These are phyloP conservation scores for Tapirus indicus DNA, from an alignment of 2,797 vertebrate species.

Conservation along the genomic window DNA sequence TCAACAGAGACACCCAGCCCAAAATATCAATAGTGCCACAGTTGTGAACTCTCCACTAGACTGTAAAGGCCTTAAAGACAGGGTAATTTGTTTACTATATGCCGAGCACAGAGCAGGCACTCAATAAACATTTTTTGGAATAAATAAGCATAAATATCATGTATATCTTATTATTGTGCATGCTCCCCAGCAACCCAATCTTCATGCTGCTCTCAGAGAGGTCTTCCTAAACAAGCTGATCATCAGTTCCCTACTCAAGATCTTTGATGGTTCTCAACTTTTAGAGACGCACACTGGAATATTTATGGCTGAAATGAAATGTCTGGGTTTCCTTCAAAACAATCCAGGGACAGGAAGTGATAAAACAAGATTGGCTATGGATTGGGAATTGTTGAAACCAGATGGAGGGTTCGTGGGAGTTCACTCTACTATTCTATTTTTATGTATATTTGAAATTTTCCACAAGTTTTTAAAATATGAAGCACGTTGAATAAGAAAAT, in stretches of 20 bases:
- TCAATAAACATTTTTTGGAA: neutral
- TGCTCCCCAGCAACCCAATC: neutral
- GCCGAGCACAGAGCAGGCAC: neutral
- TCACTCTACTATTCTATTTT: slow-evolving; percentile 15
- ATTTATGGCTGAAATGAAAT: slow-evolving; percentile 1
- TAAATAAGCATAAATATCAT: slow-evolving; percentile 14
- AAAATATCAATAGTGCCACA: neutral
- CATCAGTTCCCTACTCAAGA: neutral
- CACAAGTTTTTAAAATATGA: slow-evolving; percentile 13
- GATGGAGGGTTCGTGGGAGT: neutral
- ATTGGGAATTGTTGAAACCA: neutral
- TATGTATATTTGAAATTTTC: slow-evolving; percentile 41
- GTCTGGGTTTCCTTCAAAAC: slow-evolving; percentile 48
- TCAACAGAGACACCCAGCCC: neutral
- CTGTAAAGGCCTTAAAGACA: neutral
- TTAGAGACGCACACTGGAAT: neutral
- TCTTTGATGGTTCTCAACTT: neutral
- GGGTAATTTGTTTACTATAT: neutral
- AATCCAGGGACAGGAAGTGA: slow-evolving; percentile 23
- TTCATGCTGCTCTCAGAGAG: neutral
- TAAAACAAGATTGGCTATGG: neutral
- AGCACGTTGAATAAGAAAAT: neutral
- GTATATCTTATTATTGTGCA: neutral
- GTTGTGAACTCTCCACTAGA: neutral
- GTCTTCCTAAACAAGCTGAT: neutral